phyloP scores from a whole-genome alignment of 2,797 vertebrate species.

The Synanceia verrucosa region DNA sequence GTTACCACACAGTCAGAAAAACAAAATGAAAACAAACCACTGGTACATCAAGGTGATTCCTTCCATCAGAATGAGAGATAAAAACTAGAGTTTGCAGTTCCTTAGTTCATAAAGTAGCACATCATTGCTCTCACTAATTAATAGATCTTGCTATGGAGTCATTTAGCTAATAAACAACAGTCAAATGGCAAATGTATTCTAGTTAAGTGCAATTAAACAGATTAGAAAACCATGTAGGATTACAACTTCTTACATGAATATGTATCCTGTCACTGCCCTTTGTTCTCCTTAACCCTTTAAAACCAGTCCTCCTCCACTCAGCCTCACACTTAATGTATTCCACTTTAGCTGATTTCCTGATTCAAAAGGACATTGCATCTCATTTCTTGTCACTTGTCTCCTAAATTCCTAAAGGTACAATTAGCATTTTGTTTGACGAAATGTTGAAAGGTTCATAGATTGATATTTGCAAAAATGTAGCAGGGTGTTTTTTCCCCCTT shows the following conservation, averaged over 20 bases:
- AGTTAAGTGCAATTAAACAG: constrained; percentile 3
- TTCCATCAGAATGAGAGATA: accelerated
- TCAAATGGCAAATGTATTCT: background rate
- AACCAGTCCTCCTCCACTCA: constrained; percentile 59
- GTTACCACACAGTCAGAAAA: too few relatives aligned
- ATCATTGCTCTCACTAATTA: background rate
- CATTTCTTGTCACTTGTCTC: constrained; percentile 99
- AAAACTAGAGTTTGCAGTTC: background rate
- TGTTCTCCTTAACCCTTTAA: constrained; percentile 16
- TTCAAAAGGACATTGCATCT: constrained; percentile 99
- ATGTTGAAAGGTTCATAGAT: constrained; percentile 99
- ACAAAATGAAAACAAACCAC: background rate
- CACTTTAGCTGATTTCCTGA: constrained; percentile 92
- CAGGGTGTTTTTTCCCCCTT: constrained; percentile 85
- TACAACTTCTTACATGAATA: constrained; percentile 10
- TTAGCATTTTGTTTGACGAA: constrained; percentile 99
- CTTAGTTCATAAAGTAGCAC: background rate
- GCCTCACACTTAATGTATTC: constrained; percentile 93
- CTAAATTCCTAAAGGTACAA: constrained; percentile 99
- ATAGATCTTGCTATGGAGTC: background rate
- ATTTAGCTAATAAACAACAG: background rate
- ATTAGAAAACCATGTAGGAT: background rate
- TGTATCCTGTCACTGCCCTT: constrained; percentile 23
- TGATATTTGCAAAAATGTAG: constrained; percentile 99
- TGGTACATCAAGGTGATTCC: background rate